phyloP scores from a whole-genome alignment of 2,888 invertebrate species.

The Hylaea fasciaria region DNA sequence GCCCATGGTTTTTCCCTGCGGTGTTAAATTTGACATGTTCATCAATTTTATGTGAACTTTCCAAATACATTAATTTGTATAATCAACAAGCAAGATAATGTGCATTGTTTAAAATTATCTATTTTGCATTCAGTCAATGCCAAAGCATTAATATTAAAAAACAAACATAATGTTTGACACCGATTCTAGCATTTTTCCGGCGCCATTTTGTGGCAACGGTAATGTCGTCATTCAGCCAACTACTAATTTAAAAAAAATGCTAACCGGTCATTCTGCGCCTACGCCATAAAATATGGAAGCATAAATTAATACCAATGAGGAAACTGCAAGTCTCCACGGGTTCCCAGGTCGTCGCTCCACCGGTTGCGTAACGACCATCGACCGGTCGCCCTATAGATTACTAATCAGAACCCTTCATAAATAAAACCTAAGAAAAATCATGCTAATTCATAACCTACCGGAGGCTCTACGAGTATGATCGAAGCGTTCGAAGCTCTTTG shows the following conservation, averaged over 20 bases:
- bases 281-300: no score
- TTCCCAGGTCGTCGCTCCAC: constrained; percentile 23
- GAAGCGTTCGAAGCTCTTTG: no score
- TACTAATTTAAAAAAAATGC: neutral
- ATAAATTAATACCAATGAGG: neutral
- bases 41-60: no score
- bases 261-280: no score
- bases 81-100: no score
- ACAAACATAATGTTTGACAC: neutral
- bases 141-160: no score
- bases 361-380: constrained; percentile 31
- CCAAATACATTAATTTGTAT: no score
- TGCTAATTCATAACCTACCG: constrained; percentile 4
- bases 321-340: constrained; percentile 25
- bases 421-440: neutral
- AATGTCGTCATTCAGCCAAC: neutral
- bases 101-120: no score
- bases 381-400: constrained; percentile 22
- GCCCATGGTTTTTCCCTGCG: no score
- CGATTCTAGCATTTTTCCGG: neutral
- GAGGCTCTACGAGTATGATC: neutral
- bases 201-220: neutral
- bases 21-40: no score
- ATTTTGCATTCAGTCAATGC: no score
- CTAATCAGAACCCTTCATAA: constrained; percentile 1